Percentiles rank a stretch among this genome's conserved stretches.
phyloP scores from a whole-genome alignment of 2,888 invertebrate species.

The Mesorhabditis belari region DNA sequence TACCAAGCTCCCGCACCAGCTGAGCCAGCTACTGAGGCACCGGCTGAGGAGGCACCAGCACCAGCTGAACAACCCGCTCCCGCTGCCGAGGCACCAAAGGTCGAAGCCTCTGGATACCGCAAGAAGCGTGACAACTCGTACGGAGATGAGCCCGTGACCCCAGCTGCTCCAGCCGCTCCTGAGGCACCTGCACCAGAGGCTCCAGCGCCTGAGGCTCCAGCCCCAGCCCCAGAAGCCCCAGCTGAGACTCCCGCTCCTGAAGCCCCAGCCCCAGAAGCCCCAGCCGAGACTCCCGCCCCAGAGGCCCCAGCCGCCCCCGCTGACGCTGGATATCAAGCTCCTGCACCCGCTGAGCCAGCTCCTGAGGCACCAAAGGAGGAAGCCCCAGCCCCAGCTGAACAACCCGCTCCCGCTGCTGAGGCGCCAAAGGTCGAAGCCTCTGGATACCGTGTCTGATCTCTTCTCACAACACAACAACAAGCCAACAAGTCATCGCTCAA shows the following conservation, averaged over 20 bases:
- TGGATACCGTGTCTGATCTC: background rate
- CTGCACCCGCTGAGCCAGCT: too few relatives aligned
- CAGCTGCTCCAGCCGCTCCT: slow-evolving; percentile 13
- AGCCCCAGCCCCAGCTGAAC: background rate
- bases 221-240: background rate
- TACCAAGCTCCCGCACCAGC: background rate
- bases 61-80: background rate
- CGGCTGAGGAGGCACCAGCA: background rate
- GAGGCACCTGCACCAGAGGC: slow-evolving; percentile 1
- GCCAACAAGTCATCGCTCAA: too few relatives aligned
- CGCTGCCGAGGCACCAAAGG: slow-evolving; percentile 1
- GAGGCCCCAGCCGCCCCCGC: background rate
- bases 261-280: background rate
- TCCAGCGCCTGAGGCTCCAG: background rate
- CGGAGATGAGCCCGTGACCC: slow-evolving; percentile 26
- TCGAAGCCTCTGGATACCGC: slow-evolving; percentile 22
- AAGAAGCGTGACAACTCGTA: slow-evolving; percentile 20
- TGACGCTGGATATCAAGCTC: background rate
- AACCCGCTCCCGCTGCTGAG: background rate
- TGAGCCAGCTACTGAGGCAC: background rate
- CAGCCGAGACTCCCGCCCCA: background rate
- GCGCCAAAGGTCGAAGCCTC: background rate
- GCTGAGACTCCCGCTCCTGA: background rate
- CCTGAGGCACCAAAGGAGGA: background rate
- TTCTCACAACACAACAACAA: too few relatives aligned